Evolutionary conservation across 1,140 invertebrate genomes (phyloP), one percentile per base, ranked within the genome.

Genomic region (Anoplophora glabripennis): DNA sequence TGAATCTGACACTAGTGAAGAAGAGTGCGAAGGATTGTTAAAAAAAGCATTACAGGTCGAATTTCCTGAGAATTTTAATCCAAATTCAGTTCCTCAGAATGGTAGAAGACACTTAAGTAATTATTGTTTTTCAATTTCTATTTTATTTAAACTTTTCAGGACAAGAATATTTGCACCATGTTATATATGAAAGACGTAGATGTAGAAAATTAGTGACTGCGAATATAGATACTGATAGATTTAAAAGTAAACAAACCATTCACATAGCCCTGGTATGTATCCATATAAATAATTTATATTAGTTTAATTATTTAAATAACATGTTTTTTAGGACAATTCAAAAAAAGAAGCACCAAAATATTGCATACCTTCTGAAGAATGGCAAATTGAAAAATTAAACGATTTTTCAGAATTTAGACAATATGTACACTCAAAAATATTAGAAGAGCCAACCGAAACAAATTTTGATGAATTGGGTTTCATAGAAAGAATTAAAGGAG

Each of bases 161-260:
- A 28, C 69, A 71, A 60, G 73, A 75, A 65, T 75, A 73, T 64
- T 38, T 75, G 15, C 73, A 75, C 14, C 65, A 72, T 60, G 73
- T 75, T 4, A 73, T 75, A 45, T 75, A 72, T 57, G 73, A 74
- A 54, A 64, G 69, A 14, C 68, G 52, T 34, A 53, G 61, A 41
- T 74, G 68, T 48, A 65, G 67, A 58, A 54, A 61, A 49, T 68
- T 65, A 55, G 65, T 68, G 0, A 66, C 59, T 12, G 67, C 68
- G n/a, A 52, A 69, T 58, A 52, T 66, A 15, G 66, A 72, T 49
- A 42, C 52, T 34, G 62, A 45, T 18, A 68, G 67, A 63, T 69
- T 67, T 48, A 63, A 59, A 36, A 63, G 63, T 14, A 61, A 71
- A 28, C 66, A 66, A 57, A 72, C 64, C 9, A 17, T 67, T 18